A percentile compares a stretch with the other conserved stretches of the same genome.
These are phyloP conservation scores for Tenthredo mesomela DNA, from an alignment of 2,888 invertebrate species.

Conservation along the genomic window DNA sequence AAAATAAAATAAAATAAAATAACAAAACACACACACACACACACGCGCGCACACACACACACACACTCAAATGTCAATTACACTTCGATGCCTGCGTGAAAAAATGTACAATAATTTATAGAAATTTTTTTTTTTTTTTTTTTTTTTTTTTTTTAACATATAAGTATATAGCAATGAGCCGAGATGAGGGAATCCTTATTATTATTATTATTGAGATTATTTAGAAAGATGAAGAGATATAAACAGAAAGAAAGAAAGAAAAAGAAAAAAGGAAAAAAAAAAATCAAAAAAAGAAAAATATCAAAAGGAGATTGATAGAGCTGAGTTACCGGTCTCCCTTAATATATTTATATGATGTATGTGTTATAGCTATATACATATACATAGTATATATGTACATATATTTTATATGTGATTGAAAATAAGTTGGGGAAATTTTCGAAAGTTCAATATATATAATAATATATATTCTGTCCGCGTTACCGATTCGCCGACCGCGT, in stretches of 20 bases:
- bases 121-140: background rate
- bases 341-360: background rate
- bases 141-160: background rate
- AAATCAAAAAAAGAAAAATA: background rate
- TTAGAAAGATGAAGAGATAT: background rate
- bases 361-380: background rate
- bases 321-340: background rate
- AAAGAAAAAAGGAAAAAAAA: background rate
- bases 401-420: background rate
- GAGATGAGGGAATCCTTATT: background rate
- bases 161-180: background rate
- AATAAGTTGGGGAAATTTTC: conserved; percentile 6
- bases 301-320: background rate
- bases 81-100: background rate
- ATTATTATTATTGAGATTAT: background rate
- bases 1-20: background rate
- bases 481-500: conserved; percentile 12
- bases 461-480: conserved; percentile 1
- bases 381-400: background rate
- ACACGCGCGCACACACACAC: background rate
- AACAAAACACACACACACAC: background rate
- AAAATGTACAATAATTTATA: background rate
- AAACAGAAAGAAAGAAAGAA: background rate
- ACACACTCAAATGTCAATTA: background rate
- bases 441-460: background rate